Evolutionary conservation across 2,888 invertebrate species (phyloP).

Genomic region (Eupithecia abbreviata): DNA sequence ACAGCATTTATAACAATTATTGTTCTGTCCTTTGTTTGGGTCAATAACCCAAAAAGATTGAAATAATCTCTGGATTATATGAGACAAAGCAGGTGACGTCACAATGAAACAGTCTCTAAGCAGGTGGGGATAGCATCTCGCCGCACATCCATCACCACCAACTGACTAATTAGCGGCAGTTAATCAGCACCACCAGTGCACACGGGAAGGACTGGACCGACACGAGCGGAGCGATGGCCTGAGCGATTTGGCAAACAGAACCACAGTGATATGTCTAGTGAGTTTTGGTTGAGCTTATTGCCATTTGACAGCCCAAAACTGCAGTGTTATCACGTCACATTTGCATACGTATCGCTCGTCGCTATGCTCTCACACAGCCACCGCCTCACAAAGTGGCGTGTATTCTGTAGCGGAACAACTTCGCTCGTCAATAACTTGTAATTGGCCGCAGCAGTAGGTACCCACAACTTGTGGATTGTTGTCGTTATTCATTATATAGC

Average conservation of each 20-base stretch:
- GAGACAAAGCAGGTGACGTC: neutral
- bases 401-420: conserved; percentile 23
- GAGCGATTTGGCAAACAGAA: neutral
- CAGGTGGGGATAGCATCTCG: conserved; percentile 25
- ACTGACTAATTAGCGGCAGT: conserved; percentile 33
- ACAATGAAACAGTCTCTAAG: conserved; percentile 1
- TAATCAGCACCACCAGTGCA: conserved; percentile 4
- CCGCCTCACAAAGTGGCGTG: neutral
- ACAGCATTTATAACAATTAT: neutral
- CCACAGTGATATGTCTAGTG: neutral
- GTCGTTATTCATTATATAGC: conserved; percentile 28
- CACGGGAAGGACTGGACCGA: neutral
- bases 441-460: conserved; percentile 20
- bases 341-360: neutral
- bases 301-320: neutral
- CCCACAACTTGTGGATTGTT: conserved; percentile 26
- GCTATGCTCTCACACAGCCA: neutral
- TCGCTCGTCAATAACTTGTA: conserved; percentile 35
- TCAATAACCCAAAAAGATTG: neutral
- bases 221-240: neutral
- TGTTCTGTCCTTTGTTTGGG: neutral
- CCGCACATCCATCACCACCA: conserved; percentile 25
- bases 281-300: neutral
- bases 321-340: neutral
- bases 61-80: neutral